Evolutionary conservation across 2,113 vertebrate species (phyloP), one percentile per base, ranked within the genome.

Genomic region (Nannospalax galili): DNA sequence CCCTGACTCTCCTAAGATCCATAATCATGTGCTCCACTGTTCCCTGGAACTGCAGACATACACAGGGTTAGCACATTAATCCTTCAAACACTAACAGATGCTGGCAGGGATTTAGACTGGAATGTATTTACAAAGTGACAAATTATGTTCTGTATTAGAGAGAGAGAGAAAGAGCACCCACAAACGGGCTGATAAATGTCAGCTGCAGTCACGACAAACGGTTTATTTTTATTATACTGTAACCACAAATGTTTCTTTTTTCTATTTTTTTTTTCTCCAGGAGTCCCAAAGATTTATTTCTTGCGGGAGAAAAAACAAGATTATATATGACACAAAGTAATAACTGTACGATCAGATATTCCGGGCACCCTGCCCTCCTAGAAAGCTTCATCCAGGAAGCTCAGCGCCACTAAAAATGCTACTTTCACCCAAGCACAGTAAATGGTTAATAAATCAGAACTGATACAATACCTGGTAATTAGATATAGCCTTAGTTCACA

Each of bases 161-260:
- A 97, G 92, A 98, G 98, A 99, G 98, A 98, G 98, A 98, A 98
- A 98, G 98, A 98, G 98, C 98, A 98, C 98, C 99, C 98, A 99
- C 98, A 98, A 99, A 99, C 98, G 97, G 98, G 98, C 98, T 99
- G 99, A 99, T 99, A 98, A 99, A 99, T 99, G 99, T 98, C 98
- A 99, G 98, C 98, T 98, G 98, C 97, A 98, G 98, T 98, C 98
- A 98, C 97, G 97, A 98, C 98, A 99, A 99, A 99, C 97, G 97
- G 98, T 99, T 99, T 99, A 99, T 99, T 99, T 99, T 99, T 99
- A 99, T 99, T 99, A 99, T 98, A 98, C 98, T 98, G 98, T 99
- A 99, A 99, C 98, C 97, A 98, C 98, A 98, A 98, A 98, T 98
- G 98, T 91, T 95, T 92, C 95, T 92, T 91, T 75, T 20, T 40